Evolutionary conservation across 1,140 invertebrate genomes (phyloP).

Genomic region (Drosophila neocordata): DNA sequence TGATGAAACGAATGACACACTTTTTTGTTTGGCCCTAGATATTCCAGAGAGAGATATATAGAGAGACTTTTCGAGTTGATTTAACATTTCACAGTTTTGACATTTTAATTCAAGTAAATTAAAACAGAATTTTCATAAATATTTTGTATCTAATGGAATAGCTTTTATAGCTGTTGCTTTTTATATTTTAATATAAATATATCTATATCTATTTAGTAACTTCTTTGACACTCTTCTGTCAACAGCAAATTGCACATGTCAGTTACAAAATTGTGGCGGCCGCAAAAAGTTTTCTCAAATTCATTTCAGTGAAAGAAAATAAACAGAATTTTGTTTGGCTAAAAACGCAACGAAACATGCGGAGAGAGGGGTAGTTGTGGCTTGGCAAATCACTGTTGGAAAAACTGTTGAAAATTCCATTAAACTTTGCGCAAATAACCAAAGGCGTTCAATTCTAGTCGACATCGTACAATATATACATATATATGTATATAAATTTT

Average conservation of each 20-base stretch:
- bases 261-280: slow-evolving; percentile 62
- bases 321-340: slow-evolving; percentile 12
- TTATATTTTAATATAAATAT: too few relatives aligned
- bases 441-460: slow-evolving; percentile 79
- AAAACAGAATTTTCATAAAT: slow-evolving; percentile 2
- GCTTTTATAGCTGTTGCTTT: background rate
- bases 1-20: slow-evolving; percentile 64
- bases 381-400: slow-evolving; percentile 73
- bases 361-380: slow-evolving; percentile 30
- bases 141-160: slow-evolving; percentile 8
- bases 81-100: slow-evolving; percentile 51
- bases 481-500: slow-evolving; percentile 52
- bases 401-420: slow-evolving; percentile 80
- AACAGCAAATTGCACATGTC: slow-evolving; percentile 71
- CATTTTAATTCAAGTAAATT: slow-evolving; percentile 58
- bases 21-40: slow-evolving; percentile 46
- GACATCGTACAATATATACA: slow-evolving; percentile 55
- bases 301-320: slow-evolving; percentile 46
- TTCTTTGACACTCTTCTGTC: slow-evolving; percentile 8
- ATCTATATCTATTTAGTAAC: background rate
- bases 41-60: background rate
- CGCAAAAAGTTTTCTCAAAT: slow-evolving; percentile 56
- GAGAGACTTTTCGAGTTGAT: slow-evolving; percentile 32
- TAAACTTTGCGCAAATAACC: slow-evolving; percentile 80
- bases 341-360: background rate